Evolutionary conservation across 2,797 vertebrate species (phyloP).

Genomic region (Bryconaethiops microstoma): DNA sequence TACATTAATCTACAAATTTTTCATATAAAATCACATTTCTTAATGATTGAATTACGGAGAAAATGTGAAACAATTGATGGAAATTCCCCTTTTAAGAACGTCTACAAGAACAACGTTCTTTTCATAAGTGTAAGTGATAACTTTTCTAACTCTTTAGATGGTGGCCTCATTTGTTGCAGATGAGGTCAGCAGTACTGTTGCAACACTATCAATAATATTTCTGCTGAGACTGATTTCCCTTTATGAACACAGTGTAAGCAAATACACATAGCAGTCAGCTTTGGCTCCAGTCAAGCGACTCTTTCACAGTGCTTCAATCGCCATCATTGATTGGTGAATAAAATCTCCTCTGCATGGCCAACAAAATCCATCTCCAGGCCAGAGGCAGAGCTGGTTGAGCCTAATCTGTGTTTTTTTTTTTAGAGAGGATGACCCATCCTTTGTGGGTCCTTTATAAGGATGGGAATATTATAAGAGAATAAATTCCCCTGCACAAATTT

Average conservation of each 20-base stretch:
- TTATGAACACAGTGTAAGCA: background rate
- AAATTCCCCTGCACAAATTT: conserved; percentile 29
- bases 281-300: background rate
- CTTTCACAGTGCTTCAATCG: background rate
- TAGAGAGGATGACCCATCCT: background rate
- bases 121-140: too few relatives aligned
- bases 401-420: conserved; percentile 15
- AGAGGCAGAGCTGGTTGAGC: background rate
- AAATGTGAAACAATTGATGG: too few relatives aligned
- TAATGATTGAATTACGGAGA: too few relatives aligned
- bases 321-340: background rate
- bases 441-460: conserved; percentile 24
- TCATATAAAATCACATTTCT: too few relatives aligned
- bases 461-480: conserved; percentile 36
- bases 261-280: background rate
- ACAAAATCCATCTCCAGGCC: background rate
- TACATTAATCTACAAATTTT: too few relatives aligned
- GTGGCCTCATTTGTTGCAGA: too few relatives aligned
- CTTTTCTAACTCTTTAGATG: too few relatives aligned
- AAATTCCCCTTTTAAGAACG: too few relatives aligned
- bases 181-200: background rate
- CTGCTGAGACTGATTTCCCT: background rate
- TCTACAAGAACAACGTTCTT: too few relatives aligned
- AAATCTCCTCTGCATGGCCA: conserved; percentile 4
- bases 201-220: background rate